Evolutionary conservation across 2,888 invertebrate species (phyloP), one percentile per base, ranked within the genome.

Genomic region (Peribatodes rhomboidaria): DNA sequence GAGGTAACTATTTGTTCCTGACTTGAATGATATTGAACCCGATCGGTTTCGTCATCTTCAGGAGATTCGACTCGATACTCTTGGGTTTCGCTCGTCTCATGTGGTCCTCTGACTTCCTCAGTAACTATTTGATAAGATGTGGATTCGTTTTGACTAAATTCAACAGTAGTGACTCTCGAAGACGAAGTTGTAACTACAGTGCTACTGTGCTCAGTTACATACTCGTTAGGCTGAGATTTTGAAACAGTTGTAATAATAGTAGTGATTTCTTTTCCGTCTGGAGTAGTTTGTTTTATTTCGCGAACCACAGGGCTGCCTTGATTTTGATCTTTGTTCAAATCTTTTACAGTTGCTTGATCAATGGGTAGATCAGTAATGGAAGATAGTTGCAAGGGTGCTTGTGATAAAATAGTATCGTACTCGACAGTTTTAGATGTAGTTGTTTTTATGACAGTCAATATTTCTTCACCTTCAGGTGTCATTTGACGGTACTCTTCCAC

Each of bases 141-240:
- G 8, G 88, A 86, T 70, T 89, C 82, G 71, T 83, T 87, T 74
- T 90, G 81, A 47, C 81, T 83, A 27, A 85, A 77, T 80, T 89
- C 85, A 52, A 89, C 83, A 27, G 87, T 89, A 37, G 88, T 89
- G 9, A 88, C 71, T 68, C 81, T 84, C 20, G 90, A 87, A 49
- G 86, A 81, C n/a, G 82, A 82, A 16, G 88, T 82, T 31, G 84
- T 84, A 41, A 88, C 74, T 18, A 84, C 69, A 20, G 84, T 87
- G 55, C 81, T 88, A 22, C 80, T 84, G 52, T 85, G 85, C 74
- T 91, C 89, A 42, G 84, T 82, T 9, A 82, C 60, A 62, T 74
- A 79, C 65, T 88, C 82, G 18, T 77, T 72, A 42, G 89, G 88
- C 59, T 84, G 81, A 2, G 84, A 74, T 68, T 78, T 77, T n/a